A percentile compares a stretch with the other conserved stretches of the same genome.
phyloP scores from a whole-genome alignment of 2,797 vertebrate species.

The Premnoplex brunnescens region DNA sequence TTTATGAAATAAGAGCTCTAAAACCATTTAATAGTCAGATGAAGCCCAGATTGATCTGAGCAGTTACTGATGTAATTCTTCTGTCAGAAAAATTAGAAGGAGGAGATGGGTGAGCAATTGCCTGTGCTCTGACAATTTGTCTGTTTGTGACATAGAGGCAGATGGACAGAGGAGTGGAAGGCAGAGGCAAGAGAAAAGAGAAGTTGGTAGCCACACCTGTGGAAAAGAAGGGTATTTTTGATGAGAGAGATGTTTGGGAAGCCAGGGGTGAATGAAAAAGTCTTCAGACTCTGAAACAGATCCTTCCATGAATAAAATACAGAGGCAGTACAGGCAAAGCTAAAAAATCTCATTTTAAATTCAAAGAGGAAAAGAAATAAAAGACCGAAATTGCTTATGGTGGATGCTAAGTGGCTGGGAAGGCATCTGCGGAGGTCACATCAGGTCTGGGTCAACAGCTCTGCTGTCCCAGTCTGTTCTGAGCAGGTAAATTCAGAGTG shows the following conservation, averaged over 20 bases:
- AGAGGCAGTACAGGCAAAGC: background rate
- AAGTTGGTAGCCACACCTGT: background rate
- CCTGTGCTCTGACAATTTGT: background rate
- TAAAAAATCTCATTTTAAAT: background rate
- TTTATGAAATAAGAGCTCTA: background rate
- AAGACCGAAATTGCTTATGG: background rate
- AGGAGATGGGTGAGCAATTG: background rate
- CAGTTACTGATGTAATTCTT: background rate
- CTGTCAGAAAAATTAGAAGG: background rate
- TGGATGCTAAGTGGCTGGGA: background rate
- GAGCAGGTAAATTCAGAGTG: background rate
- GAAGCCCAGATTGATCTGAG: background rate
- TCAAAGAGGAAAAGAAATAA: background rate
- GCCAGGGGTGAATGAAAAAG: background rate
- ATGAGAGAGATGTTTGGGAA: background rate
- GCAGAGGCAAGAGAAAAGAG: background rate
- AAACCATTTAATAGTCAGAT: background rate
- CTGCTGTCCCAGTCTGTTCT: background rate
- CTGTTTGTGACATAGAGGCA: background rate
- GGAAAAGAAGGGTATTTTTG: background rate
- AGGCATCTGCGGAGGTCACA: background rate
- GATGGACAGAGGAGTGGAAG: background rate
- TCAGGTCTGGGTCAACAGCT: background rate
- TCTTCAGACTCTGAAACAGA: background rate
- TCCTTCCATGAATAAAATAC: background rate